Evolutionary conservation across 2,113 vertebrate genomes (phyloP).

Genomic region (Craseonycteris thonglongyai): DNA sequence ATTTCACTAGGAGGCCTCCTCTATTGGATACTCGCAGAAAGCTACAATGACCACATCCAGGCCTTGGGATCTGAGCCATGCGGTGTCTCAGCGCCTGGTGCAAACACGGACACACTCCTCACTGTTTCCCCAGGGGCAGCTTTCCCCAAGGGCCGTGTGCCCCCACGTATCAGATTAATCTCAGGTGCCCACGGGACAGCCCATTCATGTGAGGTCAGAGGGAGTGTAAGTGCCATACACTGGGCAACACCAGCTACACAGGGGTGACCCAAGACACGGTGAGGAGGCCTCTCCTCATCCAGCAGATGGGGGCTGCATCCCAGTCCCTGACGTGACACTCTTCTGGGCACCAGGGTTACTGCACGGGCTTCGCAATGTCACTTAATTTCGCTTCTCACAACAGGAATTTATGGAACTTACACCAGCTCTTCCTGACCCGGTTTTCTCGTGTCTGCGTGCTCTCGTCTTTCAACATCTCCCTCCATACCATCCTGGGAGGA

Average conservation of each 20-base stretch:
- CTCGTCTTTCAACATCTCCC: not conserved
- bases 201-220: not conserved
- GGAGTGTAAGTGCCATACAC: rapidly evolving
- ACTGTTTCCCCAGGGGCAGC: not conserved
- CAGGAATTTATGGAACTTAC: not conserved
- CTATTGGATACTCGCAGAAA: not conserved
- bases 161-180: not conserved
- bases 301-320: not conserved
- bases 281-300: not conserved
- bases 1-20: no score
- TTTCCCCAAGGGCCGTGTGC: no score
- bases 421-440: not conserved
- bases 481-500: not conserved
- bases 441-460: not conserved
- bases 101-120: not conserved
- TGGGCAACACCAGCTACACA: not conserved
- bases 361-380: not conserved
- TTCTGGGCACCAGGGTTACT: no score
- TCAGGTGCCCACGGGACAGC: rapidly evolving
- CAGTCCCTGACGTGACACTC: rapidly evolving
- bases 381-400: not conserved
- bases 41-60: no score
- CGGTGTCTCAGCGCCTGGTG: not conserved
- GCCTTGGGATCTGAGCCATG: rapidly evolving
- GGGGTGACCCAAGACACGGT: not conserved